These are phyloP conservation scores for Amyelois transitella DNA, from an alignment of 1,140 invertebrate species.

Conservation along the genomic window DNA sequence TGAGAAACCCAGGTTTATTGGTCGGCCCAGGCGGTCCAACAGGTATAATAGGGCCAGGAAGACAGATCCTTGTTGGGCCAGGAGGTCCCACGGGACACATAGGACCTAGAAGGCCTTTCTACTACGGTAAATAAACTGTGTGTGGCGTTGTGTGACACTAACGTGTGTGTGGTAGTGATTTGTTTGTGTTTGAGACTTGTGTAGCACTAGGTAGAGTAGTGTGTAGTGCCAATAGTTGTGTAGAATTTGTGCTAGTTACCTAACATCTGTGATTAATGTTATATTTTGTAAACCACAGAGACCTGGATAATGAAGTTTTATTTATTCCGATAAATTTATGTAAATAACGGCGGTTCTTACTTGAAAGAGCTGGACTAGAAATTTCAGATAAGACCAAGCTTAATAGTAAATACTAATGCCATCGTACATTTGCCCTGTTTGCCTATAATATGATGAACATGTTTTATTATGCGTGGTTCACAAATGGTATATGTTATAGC, in stretches of 20 bases:
- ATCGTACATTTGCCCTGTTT: no score
- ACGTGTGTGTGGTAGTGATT: slow-evolving; percentile 16
- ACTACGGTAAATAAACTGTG: slow-evolving; percentile 56
- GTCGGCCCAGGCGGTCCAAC: slow-evolving; percentile 77
- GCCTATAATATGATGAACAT: no score
- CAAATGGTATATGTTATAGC: not conserved
- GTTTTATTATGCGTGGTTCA: not conserved
- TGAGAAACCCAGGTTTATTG: slow-evolving; percentile 25
- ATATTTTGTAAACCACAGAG: not conserved
- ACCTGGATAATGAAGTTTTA: no score
- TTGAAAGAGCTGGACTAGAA: no score
- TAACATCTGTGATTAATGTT: not conserved
- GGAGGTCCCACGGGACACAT: slow-evolving; percentile 72
- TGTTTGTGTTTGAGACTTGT: not conserved
- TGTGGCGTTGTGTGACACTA: not conserved
- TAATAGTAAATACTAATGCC: no score
- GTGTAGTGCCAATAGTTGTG: not conserved
- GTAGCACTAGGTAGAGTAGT: no score
- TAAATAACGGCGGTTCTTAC: no score
- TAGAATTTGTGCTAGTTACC: slow-evolving; percentile 5
- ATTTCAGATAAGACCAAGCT: no score
- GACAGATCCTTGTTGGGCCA: slow-evolving; percentile 27
- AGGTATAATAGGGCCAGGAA: slow-evolving; percentile 62
- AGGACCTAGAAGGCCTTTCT: slow-evolving; percentile 37
- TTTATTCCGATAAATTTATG: no score